phyloP scores from a whole-genome alignment of 1,140 invertebrate species.

The Penaeus vannamei region DNA sequence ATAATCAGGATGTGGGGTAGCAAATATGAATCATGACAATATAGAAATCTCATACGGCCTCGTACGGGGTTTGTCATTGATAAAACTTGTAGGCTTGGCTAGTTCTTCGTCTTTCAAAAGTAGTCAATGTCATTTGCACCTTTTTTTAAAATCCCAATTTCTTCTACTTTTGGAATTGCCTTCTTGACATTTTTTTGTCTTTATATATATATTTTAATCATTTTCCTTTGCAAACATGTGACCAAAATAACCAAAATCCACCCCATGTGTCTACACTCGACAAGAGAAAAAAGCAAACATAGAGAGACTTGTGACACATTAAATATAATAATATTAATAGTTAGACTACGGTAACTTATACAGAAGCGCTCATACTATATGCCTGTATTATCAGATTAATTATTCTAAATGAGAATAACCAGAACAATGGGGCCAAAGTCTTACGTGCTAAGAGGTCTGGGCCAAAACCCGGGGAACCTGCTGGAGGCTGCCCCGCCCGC shows the following conservation, averaged over 20 bases:
- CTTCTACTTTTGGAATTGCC: too few relatives aligned
- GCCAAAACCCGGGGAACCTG: conserved; percentile 60
- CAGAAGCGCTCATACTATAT: conserved; percentile 67
- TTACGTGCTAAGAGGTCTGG: conserved; percentile 68
- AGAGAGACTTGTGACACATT: conserved; percentile 69
- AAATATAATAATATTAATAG: conserved; percentile 70
- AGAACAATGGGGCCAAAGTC: conserved; percentile 68
- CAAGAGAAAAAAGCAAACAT: conserved; percentile 68
- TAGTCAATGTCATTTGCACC: too few relatives aligned
- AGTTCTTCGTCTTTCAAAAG: too few relatives aligned
- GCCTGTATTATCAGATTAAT: conserved; percentile 62
- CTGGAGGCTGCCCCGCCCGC: conserved; percentile 33
- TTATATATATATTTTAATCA: conserved; percentile 34
- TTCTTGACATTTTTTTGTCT: conserved; percentile 7
- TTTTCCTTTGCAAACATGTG: conserved; percentile 60
- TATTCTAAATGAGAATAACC: conserved; percentile 68
- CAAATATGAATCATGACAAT: conserved; percentile 25
- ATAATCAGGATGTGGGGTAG: too few relatives aligned
- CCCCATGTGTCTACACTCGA: conserved; percentile 68
- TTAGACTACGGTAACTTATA: conserved; percentile 69
- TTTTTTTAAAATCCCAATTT: too few relatives aligned
- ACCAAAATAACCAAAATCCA: conserved; percentile 69
- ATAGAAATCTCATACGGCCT: too few relatives aligned
- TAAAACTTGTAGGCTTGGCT: too few relatives aligned
- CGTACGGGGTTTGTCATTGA: too few relatives aligned